A percentile compares a stretch with the other conserved stretches of the same genome.
phyloP scores from a whole-genome alignment of 2,113 vertebrate genomes.

The Antigone vipio region DNA sequence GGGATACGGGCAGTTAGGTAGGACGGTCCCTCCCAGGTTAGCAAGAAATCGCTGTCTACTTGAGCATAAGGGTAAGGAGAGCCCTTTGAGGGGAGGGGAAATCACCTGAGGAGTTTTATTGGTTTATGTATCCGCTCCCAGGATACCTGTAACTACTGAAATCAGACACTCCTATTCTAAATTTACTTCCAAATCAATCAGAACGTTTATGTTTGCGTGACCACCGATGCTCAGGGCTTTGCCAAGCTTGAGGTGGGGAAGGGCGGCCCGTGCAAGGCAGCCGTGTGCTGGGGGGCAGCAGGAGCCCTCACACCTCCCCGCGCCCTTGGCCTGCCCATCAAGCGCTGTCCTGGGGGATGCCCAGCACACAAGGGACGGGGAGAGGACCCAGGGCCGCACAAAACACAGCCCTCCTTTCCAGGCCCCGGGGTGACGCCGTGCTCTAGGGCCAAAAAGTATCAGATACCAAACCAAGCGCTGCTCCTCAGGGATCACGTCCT shows the following conservation, averaged over 20 bases:
- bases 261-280: fast-evolving
- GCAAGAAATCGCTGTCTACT: neutral
- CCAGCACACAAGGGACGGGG: fast-evolving
- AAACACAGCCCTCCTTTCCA: neutral
- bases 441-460: neutral
- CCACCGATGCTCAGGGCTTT: neutral
- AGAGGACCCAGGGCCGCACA: neutral
- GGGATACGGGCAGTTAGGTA: neutral
- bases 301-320: neutral
- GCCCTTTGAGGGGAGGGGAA: neutral
- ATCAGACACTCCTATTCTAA: neutral
- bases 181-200: neutral
- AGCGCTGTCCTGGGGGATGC: neutral
- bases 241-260: neutral
- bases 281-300: neutral
- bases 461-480: neutral
- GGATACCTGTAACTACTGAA: neutral
- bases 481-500: neutral
- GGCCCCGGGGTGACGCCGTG: fast-evolving
- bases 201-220: neutral
- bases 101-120: neutral
- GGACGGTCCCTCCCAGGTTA: neutral
- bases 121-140: neutral
- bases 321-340: neutral
- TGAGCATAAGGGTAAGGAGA: neutral